phyloP scores from a whole-genome alignment of 2,113 vertebrate species.

The Prionailurus bengalensis region DNA sequence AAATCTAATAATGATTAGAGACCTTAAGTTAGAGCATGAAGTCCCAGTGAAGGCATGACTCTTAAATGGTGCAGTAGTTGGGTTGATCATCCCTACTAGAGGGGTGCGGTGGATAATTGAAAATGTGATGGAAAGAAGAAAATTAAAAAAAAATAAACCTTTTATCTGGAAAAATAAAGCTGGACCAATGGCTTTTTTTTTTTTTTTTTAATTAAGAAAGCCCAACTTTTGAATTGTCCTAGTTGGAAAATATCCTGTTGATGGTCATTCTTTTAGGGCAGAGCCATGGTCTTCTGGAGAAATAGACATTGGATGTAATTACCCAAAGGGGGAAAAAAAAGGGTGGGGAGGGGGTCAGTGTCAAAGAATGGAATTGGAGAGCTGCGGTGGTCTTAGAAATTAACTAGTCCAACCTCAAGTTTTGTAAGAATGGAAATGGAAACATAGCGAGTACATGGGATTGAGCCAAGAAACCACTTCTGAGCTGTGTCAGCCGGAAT shows the following conservation, averaged over 20 bases:
- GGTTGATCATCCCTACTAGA: background rate
- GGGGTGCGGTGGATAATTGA: background rate
- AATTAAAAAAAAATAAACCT: background rate
- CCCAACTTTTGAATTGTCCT: background rate
- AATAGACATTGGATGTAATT: slow-evolving; percentile 32
- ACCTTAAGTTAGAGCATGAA: background rate
- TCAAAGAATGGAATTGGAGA: slow-evolving; percentile 43
- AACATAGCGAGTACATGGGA: background rate
- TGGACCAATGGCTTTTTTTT: background rate
- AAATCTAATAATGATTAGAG: background rate
- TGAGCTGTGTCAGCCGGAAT: background rate
- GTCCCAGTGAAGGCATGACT: background rate
- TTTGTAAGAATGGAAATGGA: slow-evolving; percentile 39
- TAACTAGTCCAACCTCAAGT: background rate
- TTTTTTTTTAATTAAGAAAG: slow-evolving; percentile 21
- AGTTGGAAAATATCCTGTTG: background rate
- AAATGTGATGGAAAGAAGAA: background rate
- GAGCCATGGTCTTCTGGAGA: background rate
- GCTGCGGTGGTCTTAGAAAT: background rate
- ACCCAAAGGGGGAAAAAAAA: background rate
- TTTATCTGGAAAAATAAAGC: background rate
- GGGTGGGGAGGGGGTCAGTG: background rate
- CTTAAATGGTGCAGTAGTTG: background rate
- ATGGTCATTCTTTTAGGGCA: slow-evolving; percentile 8
- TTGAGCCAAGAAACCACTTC: background rate